Conservation (phyloP, 1,140 invertebrate species). For the Episyrphus balteatus region DNA sequence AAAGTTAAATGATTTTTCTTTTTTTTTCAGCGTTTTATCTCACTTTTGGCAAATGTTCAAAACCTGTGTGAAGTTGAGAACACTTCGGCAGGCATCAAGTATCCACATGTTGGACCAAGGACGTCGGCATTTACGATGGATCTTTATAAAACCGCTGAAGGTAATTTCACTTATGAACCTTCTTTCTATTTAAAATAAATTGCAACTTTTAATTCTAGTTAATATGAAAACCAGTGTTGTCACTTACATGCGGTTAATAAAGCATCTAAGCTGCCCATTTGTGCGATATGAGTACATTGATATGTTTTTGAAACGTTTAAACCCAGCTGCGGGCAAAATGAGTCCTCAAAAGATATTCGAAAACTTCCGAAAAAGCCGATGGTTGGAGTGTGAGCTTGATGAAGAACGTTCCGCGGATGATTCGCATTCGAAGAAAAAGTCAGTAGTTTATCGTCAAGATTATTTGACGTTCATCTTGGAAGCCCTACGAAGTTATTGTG, state of each 20-base stretch:
- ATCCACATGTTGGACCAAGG: constrained; percentile 3
- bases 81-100: constrained; percentile 5
- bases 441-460: constrained; percentile 1
- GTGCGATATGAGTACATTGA: constrained; percentile 11
- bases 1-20: background rate
- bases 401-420: background rate
- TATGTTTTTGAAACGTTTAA: constrained; percentile 7
- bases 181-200: background rate
- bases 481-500: constrained; percentile 6
- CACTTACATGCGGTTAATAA: constrained; percentile 4
- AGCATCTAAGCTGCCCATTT: constrained; percentile 6
- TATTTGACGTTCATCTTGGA: constrained; percentile 6
- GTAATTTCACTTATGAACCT: background rate
- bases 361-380: constrained; percentile 7
- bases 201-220: background rate
- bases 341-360: constrained; percentile 7
- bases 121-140: constrained; percentile 7
- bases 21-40: constrained; percentile 7
- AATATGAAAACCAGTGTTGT: constrained; percentile 3
- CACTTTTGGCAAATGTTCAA: constrained; percentile 7
- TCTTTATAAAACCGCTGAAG: constrained; percentile 8
- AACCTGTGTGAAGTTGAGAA: constrained; percentile 9
- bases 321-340: constrained; percentile 1
- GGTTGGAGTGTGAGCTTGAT: constrained; percentile 7
- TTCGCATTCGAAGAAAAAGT: background rate